These are phyloP conservation scores for Ophthalmolycus amberensis DNA, from an alignment of 2,113 vertebrate species.

Conservation along the genomic window DNA sequence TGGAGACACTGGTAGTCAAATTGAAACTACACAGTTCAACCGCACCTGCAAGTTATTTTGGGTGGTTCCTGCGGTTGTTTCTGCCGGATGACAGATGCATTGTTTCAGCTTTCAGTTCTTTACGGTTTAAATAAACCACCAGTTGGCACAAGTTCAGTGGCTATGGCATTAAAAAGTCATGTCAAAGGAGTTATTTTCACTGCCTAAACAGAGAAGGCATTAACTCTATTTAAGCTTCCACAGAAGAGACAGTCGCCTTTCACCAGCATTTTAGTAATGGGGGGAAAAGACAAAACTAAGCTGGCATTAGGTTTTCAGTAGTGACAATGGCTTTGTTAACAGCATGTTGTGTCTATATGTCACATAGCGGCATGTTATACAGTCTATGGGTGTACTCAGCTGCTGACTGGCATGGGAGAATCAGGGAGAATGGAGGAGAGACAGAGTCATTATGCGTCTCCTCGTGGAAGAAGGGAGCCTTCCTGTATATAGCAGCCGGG, in stretches of 20 bases:
- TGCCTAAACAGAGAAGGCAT: background rate
- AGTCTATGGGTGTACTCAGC: conserved; percentile 23
- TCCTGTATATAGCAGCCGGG: conserved; percentile 17
- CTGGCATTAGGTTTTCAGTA: background rate
- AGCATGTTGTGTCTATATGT: conserved; percentile 40
- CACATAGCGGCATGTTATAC: conserved; percentile 3
- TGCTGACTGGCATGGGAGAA: conserved; percentile 51
- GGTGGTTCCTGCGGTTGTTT: background rate
- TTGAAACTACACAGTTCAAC: conserved; percentile 12
- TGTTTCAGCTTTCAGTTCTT: background rate
- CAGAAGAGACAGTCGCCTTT: background rate
- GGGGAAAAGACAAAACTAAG: background rate
- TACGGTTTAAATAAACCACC: background rate
- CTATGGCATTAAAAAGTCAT: background rate
- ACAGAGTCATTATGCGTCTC: conserved; percentile 22
- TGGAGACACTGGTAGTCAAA: background rate
- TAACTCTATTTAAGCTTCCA: background rate
- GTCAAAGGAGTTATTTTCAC: background rate
- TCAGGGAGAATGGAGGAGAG: conserved; percentile 4
- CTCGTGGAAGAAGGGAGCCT: conserved; percentile 33
- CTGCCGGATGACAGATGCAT: background rate
- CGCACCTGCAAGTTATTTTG: background rate
- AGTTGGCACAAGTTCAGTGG: too few species aligned
- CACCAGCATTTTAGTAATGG: background rate
- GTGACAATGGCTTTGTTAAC: background rate